Percentiles rank a stretch among this genome's conserved stretches.
These are phyloP conservation scores for Drosophila neonasuta DNA, from an alignment of 2,888 invertebrate species.

Conservation along the genomic window DNA sequence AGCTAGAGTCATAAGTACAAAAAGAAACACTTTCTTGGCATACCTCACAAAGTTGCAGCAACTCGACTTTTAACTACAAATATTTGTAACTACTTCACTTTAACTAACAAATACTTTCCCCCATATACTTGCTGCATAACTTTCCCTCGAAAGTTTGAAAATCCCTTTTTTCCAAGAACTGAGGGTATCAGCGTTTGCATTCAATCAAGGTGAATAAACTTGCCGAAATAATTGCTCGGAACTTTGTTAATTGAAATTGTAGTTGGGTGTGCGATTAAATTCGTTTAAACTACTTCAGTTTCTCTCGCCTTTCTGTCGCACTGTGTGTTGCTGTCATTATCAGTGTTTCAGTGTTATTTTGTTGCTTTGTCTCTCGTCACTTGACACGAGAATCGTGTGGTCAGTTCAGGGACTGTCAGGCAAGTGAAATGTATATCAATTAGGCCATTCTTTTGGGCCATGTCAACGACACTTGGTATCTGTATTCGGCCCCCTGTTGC, in stretches of 20 bases:
- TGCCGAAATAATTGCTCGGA: neutral
- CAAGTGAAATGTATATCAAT: constrained; percentile 51
- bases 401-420: constrained; percentile 39
- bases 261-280: constrained; percentile 1
- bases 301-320: neutral
- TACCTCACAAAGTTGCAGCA: neutral
- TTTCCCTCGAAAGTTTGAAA: neutral
- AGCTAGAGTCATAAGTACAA: no score
- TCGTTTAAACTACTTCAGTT: constrained; percentile 6
- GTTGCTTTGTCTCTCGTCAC: constrained; percentile 12
- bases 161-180: neutral
- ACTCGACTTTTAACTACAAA: neutral
- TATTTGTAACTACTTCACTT: neutral
- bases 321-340: constrained; percentile 20
- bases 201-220: constrained; percentile 6
- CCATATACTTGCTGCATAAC: neutral
- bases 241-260: constrained; percentile 4
- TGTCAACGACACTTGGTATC: constrained; percentile 52
- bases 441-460: constrained; percentile 42
- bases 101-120: neutral
- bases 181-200: neutral
- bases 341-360: constrained; percentile 14
- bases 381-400: constrained; percentile 36
- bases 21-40: no score
- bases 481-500: constrained; percentile 32